Base-by-base conservation (phyloP, 2,888 invertebrate species). In the Opisthograptis luteolata region DNA sequence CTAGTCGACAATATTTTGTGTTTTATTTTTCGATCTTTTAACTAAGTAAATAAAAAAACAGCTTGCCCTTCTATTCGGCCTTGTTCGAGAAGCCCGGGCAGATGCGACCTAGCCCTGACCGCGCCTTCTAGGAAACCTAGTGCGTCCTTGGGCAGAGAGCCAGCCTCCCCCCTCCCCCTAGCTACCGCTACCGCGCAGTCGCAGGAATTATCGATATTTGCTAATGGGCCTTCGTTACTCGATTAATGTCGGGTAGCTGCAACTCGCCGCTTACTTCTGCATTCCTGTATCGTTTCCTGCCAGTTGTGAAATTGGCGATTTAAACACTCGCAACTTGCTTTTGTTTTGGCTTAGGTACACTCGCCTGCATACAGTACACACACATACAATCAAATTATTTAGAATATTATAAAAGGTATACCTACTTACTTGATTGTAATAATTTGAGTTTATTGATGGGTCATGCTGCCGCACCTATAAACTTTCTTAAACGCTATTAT, bases 81-180 rank as follows among this genome's bases (percentile, higher is more conserved):
- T 65, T 66, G 61, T 46, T 48, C 15, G 6, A 36, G 52, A 54
- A 47, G 56, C 64, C 60, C 63, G 58, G 46, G 27, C 34, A 24
- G 41, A 34, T 49, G 30, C 49, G 73, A 70, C 68, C 71, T 73
- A 76, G 72, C 90, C 85, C 72, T 86, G 87, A 85, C 87, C 84
- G 77, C 39, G 25, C 47, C 66, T 79, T 79, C 82, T 84, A 84
- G 86, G 82, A 67, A 75, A 70, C 76, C 82, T 84, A 81, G 77
- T 12, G 66, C 64, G 84, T 81, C 87, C 87, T 84, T 83, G 88
- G 87, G 86, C 85, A 59, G 25, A 22, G 48, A 79, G 86, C 88
- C 86, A 87, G 66, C 65, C 22, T 55, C 64, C 49, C 62, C 53
- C 57, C 58, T 47, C 54, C 51, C 44, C 36, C 51, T 37, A n/a